Base-by-base conservation (phyloP, 2,888 invertebrate genomes). In the Xestia ashworthii region DNA sequence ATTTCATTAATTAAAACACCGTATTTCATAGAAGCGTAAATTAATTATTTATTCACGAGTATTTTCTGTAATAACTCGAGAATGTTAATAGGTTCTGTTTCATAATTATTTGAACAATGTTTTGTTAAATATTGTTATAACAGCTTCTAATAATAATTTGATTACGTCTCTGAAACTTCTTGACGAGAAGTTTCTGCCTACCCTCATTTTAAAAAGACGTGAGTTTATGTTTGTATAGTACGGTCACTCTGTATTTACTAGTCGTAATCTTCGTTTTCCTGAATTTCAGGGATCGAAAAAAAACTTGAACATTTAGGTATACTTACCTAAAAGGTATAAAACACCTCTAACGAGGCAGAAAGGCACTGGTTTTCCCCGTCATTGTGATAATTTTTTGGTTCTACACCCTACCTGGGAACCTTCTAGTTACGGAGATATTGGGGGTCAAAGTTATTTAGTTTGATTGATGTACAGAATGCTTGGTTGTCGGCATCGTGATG, bases 1-100 rank as follows among this genome's bases (percentile, higher is more conserved):
- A 71, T 82, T 82, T 58, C 46, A 77, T 76, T 81, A 72, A 81
- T 81, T 71, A 68, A 76, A 81, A 72, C 76, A 76, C 14, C 71
- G 68, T 76, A 76, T 81, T 81, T 81, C 58, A 76, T 62, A 76
- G 65, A 60, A 81, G n/a, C 73, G 66, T 62, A 50, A 82, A 70
- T 81, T 70, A 67, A 77, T 81, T 81, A 76, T 55, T 66, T 70
- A 69, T 81, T 81, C 22, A 58, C 41, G 53, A 76, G 60, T 69
- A 58, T 81, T 81, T 80, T 64, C 55, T 70, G 74, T 66, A 60
- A 80, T 80, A 80, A 75, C 81, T 71, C 16, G 60, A 65, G 46
- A 71, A 69, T 58, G 19, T 69, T 46, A 71, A 46, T 46, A 46
- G 64, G 50, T 81, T 53, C 55, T 76, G 46, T 62, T 46, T 58